Evolutionary conservation across 2,888 invertebrate species (phyloP).

Genomic region (Sesia bembeciformis): DNA sequence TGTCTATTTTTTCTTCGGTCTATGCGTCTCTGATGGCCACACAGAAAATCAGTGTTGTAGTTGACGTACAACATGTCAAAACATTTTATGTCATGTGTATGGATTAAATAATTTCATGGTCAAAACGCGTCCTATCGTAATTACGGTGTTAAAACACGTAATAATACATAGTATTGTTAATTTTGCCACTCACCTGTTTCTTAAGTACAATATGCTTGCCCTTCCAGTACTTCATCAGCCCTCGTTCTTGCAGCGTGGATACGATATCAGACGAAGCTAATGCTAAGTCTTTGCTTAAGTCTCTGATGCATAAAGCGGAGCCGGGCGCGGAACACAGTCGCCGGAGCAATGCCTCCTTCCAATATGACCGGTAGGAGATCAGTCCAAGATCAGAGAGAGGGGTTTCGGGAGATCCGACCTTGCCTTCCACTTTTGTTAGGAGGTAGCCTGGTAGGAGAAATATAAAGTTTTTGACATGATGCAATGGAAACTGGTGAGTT

Average conservation of each 20-base stretch:
- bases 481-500: too few species aligned
- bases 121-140: background rate
- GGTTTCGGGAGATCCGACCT: slow-evolving; percentile 99
- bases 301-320: slow-evolving; percentile 92
- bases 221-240: slow-evolving; percentile 99
- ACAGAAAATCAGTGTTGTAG: too few species aligned
- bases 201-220: slow-evolving; percentile 97
- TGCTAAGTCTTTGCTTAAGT: slow-evolving; percentile 90
- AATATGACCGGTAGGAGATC: slow-evolving; percentile 98
- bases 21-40: too few species aligned
- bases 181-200: slow-evolving; percentile 80
- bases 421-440: slow-evolving; percentile 94
- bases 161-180: background rate
- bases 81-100: background rate
- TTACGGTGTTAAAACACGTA: background rate
- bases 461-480: too few species aligned
- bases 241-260: slow-evolving; percentile 95
- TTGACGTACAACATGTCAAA: background rate
- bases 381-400: slow-evolving; percentile 97
- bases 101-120: background rate
- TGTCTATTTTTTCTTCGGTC: too few species aligned
- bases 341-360: slow-evolving; percentile 96
- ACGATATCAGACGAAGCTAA: slow-evolving; percentile 98
- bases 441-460: slow-evolving; percentile 84
- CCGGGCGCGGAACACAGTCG: slow-evolving; percentile 93